Conservation (phyloP, 2,888 invertebrate species). For the Bhutanitis thaidina region DNA sequence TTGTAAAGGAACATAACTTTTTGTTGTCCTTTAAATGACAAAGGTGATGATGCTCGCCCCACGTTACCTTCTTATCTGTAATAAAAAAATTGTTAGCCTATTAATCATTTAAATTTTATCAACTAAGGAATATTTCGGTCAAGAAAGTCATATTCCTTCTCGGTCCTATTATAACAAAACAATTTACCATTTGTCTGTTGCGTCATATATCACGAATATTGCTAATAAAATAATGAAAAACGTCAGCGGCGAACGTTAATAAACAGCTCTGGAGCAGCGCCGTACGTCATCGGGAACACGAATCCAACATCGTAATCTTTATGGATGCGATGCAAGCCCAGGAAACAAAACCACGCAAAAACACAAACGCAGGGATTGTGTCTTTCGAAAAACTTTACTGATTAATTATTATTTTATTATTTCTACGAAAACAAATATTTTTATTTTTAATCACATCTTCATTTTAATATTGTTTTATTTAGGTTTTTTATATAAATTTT, state of each 20-base stretch:
- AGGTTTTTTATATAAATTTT: too few relatives aligned
- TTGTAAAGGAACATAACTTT: slow-evolving; percentile 11
- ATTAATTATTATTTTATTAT: too few relatives aligned
- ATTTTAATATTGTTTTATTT: too few relatives aligned
- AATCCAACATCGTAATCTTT: slow-evolving; percentile 31
- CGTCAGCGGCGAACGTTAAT: slow-evolving; percentile 21
- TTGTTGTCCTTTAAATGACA: background rate
- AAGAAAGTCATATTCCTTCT: background rate
- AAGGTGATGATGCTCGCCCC: background rate
- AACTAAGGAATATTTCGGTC: background rate
- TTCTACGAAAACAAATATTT: too few relatives aligned
- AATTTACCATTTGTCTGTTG: slow-evolving; percentile 2
- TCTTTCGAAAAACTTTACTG: background rate
- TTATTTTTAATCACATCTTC: too few relatives aligned
- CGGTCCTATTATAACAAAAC: background rate
- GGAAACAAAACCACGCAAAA: slow-evolving; percentile 1
- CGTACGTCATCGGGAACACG: slow-evolving; percentile 31
- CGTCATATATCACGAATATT: slow-evolving; percentile 22
- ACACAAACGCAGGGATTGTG: background rate
- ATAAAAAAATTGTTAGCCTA: too few relatives aligned
- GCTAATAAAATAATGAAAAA: slow-evolving; percentile 22
- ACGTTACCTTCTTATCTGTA: too few relatives aligned
- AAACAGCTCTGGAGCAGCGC: slow-evolving; percentile 27
- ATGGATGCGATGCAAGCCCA: slow-evolving; percentile 38
- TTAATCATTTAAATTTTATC: too few relatives aligned